Conservation (phyloP, 2,797 vertebrate species). For the Pachyuromys duprasi region DNA sequence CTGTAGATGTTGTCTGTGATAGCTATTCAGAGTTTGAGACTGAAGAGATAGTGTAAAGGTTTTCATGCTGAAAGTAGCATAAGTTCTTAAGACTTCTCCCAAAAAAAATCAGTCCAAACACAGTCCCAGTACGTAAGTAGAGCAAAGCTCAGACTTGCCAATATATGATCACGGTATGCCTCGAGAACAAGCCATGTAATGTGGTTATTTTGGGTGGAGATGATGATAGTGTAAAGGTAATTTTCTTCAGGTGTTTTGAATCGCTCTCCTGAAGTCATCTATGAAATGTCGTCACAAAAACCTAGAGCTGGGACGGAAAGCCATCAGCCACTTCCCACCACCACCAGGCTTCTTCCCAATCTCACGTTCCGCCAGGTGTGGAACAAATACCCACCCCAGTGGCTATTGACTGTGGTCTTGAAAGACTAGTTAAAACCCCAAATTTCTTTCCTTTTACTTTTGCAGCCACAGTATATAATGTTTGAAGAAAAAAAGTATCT, state of each 20-base stretch:
- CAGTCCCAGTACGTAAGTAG: not conserved
- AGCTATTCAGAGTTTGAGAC: not conserved
- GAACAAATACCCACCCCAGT: too few species aligned
- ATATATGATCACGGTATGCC: not conserved
- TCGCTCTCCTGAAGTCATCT: not conserved
- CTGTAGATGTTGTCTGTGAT: not conserved
- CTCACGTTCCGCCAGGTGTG: not conserved
- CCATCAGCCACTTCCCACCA: too few species aligned
- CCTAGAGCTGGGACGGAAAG: not conserved
- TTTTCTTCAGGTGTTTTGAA: conserved; percentile 31
- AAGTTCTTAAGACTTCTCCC: not conserved
- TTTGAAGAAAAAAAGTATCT: not conserved
- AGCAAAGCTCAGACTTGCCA: not conserved
- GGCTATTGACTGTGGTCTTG: not conserved
- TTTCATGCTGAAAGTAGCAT: not conserved
- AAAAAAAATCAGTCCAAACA: not conserved
- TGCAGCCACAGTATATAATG: not conserved
- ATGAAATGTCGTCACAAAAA: not conserved
- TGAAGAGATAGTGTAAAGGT: not conserved
- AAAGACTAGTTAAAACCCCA: conserved; percentile 44
- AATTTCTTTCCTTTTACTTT: not conserved
- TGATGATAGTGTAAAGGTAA: not conserved
- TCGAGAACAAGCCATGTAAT: not conserved
- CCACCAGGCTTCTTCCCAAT: rapidly evolving
- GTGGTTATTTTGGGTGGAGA: not conserved